Percentiles rank a stretch among this genome's conserved stretches.
These are phyloP conservation scores for Crotalus helleri DNA, from an alignment of 2,113 vertebrate genomes.

Conservation along the genomic window DNA sequence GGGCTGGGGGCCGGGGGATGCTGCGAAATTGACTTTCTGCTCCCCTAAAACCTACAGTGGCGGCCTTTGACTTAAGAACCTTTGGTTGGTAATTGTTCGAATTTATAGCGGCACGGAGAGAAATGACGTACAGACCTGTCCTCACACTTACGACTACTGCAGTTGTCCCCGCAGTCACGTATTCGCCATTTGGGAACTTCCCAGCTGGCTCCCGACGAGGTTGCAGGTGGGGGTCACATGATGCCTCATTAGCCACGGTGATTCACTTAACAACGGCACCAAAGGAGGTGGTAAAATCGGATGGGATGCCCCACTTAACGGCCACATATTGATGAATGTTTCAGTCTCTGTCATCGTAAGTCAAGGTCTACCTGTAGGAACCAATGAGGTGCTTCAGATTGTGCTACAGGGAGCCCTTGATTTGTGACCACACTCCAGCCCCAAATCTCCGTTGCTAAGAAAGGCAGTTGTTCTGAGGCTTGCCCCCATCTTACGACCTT, in stretches of 20 bases:
- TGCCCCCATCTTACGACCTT: neutral
- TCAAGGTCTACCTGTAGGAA: neutral
- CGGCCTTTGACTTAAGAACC: neutral
- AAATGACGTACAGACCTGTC: neutral
- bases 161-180: neutral
- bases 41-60: neutral
- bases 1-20: fast-evolving
- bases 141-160: neutral
- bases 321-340: no score
- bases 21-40: neutral
- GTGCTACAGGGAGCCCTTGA: no score
- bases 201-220: neutral
- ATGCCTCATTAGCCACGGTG: neutral
- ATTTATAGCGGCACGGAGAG: neutral
- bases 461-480: neutral
- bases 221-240: no score
- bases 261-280: neutral
- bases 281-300: neutral
- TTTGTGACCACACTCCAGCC: neutral
- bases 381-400: neutral
- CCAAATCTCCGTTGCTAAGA: neutral
- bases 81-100: neutral
- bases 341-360: neutral
- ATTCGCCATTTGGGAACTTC: neutral
- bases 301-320: no score